Evolutionary conservation across 1,140 invertebrate genomes (phyloP), one percentile per base, ranked within the genome.

Genomic region (Bombus pyrosoma): DNA sequence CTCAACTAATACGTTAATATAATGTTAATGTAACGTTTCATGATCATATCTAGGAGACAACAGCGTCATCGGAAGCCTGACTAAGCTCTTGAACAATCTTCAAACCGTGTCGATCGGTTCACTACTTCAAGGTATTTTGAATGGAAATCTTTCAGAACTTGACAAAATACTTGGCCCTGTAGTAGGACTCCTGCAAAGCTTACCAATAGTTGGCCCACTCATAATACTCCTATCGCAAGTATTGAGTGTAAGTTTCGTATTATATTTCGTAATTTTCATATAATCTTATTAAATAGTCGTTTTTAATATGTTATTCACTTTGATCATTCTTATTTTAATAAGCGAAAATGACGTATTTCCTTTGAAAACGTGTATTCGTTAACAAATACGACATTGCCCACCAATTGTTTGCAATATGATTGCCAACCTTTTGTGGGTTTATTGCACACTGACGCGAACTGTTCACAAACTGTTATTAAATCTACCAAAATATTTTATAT

Each of bases 91-190:
- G 47, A 0, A 0, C 15, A 0, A 0, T 0, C 18, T 53, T 22
- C 0, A 2, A 53, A 0, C 0, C 0, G 0, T 53, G 0, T 53
- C 47, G 18, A 0, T 53, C 47, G 0, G 0, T 53, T 0, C 0
- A 0, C 18, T 53, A 8, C 47, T 53, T 53, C 5, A 5, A 47
- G 13, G 4, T 47, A 47, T 47, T 47, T 47, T 47, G 43, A 47
- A 18, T 47, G 43, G 43, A 15, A 0, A 47, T 53, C 5, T 53
- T 18, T 6, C 18, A 18, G 0, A 0, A 18, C 47, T 53, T 18
- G 0, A 37, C 0, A 0, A 43, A 4, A 0, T 53, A 53, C 18
- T 53, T 53, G 18, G 18, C 0, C 1, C 18, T 53, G 0, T 53
- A 53, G 0, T 53, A 22, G 0, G 0, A 2, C 5, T 22, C 47